Evolutionary conservation across 2,888 invertebrate species (phyloP).

Genomic region (Andricus curvator): DNA sequence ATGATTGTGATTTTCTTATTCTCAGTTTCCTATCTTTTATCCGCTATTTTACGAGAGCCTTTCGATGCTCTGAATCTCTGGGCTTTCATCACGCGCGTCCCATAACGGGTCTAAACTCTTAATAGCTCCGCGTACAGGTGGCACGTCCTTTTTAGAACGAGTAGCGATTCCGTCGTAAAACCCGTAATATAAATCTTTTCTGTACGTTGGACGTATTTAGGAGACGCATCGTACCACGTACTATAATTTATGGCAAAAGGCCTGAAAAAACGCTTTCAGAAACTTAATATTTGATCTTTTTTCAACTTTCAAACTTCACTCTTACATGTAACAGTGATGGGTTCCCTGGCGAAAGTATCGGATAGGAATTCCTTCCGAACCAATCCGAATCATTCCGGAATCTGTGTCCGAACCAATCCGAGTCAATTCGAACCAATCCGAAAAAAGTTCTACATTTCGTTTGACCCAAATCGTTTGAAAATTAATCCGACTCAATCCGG

Average conservation of each 20-base stretch:
- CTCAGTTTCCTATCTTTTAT: background rate
- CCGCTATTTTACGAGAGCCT: background rate
- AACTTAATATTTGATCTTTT: conserved; percentile 24
- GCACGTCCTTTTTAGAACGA: conserved; percentile 13
- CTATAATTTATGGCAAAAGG: conserved; percentile 28
- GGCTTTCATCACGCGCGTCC: conserved; percentile 17
- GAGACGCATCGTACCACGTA: conserved; percentile 21
- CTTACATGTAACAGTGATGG: background rate
- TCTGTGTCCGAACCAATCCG: too few relatives aligned
- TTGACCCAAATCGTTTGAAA: too few relatives aligned
- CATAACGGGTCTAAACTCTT: conserved; percentile 47
- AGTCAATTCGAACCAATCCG: too few relatives aligned
- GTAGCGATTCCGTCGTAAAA: conserved; percentile 12
- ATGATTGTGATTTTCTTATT: background rate
- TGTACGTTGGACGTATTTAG: conserved; percentile 24
- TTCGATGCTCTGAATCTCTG: conserved; percentile 9
- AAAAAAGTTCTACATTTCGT: too few relatives aligned
- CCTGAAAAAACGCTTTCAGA: background rate
- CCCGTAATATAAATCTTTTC: conserved; percentile 18
- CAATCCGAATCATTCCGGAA: too few relatives aligned
- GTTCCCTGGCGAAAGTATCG: too few relatives aligned
- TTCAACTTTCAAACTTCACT: background rate
- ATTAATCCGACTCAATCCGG: too few relatives aligned
- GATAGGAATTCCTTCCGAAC: too few relatives aligned
- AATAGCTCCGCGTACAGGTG: conserved; percentile 40